Conservation (phyloP, 2,888 invertebrate genomes). For the Gastrophysa polygoni region DNA sequence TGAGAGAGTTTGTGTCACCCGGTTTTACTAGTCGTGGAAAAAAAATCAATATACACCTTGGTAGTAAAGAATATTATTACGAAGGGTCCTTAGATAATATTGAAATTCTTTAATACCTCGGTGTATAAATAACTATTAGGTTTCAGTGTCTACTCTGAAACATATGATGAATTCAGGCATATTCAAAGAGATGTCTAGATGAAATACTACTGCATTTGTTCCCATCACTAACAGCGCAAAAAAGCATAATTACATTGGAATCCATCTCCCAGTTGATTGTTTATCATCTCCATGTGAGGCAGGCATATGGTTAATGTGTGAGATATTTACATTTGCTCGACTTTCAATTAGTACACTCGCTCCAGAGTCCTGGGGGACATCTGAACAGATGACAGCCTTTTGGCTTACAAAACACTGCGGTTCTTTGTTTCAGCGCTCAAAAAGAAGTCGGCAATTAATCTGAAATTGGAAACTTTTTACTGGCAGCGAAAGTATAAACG, state of each 20-base stretch:
- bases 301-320: constrained; percentile 45
- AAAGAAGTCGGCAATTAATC: background rate
- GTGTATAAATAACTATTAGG: too few relatives aligned
- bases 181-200: too few relatives aligned
- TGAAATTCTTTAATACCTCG: too few relatives aligned
- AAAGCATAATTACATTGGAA: constrained; percentile 6
- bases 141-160: too few relatives aligned
- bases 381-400: constrained; percentile 13
- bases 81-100: too few relatives aligned
- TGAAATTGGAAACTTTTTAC: background rate
- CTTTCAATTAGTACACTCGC: constrained; percentile 28
- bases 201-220: background rate
- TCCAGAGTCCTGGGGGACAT: constrained; percentile 24
- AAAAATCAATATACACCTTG: too few relatives aligned
- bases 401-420: constrained; percentile 15
- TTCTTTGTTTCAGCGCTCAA: constrained; percentile 19
- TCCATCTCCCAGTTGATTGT: constrained; percentile 25
- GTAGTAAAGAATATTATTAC: too few relatives aligned
- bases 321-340: constrained; percentile 37
- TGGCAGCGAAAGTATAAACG: background rate
- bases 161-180: too few relatives aligned
- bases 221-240: constrained; percentile 1
- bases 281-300: constrained; percentile 36
- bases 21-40: too few relatives aligned
- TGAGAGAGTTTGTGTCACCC: too few relatives aligned